Evolutionary conservation across 1,140 invertebrate species (phyloP).

Genomic region (Tachypleus tridentatus): DNA sequence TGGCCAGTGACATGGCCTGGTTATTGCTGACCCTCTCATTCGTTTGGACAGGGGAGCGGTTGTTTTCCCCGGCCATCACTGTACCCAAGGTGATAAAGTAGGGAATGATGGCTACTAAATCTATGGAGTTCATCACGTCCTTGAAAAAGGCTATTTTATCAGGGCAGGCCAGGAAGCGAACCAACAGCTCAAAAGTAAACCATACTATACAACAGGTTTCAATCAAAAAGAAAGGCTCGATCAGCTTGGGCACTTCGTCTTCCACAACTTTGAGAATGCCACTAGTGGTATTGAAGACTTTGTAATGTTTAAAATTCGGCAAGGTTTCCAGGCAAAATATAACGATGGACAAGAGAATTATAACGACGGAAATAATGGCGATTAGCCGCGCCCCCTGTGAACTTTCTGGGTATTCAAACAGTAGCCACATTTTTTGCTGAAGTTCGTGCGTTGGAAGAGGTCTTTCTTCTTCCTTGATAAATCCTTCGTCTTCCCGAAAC

Average conservation of each 20-base stretch:
- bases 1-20: conserved; percentile 95
- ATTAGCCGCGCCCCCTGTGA: conserved; percentile 96
- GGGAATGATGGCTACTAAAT: conserved; percentile 98
- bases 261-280: conserved; percentile 90
- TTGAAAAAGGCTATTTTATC: conserved; percentile 97
- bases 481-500: conserved; percentile 54
- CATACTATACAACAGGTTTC: conserved; percentile 96
- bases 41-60: conserved; percentile 34
- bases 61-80: conserved; percentile 78
- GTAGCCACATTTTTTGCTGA: conserved; percentile 85
- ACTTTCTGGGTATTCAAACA: conserved; percentile 99
- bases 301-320: conserved; percentile 98
- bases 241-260: conserved; percentile 90
- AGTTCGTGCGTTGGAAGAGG: conserved; percentile 89
- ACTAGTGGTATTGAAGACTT: conserved; percentile 87
- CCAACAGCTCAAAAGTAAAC: conserved; percentile 97
- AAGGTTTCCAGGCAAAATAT: conserved; percentile 99
- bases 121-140: conserved; percentile 99
- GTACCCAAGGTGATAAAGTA: conserved; percentile 99
- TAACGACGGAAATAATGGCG: conserved; percentile 98
- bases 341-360: conserved; percentile 97
- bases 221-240: conserved; percentile 95
- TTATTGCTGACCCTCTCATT: conserved; percentile 38
- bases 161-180: conserved; percentile 96
- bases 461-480: conserved; percentile 68